Percentiles rank a stretch among this genome's conserved stretches.
Evolutionary conservation across 2,797 vertebrate genomes (phyloP).

Genomic region (Dicrostonyx torquatus): DNA sequence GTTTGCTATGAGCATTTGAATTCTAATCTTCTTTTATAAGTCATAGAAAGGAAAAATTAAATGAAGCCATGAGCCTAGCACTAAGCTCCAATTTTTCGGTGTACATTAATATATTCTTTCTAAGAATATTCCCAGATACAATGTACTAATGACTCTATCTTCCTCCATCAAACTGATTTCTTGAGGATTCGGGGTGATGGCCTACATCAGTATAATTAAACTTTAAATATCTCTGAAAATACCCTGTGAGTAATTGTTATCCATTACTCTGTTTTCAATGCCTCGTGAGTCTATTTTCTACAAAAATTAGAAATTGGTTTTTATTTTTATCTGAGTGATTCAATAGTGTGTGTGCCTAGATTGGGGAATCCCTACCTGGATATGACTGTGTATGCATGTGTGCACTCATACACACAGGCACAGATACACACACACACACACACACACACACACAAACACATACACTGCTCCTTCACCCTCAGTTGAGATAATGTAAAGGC

Average conservation of each 20-base stretch:
- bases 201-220: neutral
- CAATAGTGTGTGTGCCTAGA: neutral
- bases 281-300: neutral
- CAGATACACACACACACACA: neutral
- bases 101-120: neutral
- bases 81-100: neutral
- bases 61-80: neutral
- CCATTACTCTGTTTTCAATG: neutral
- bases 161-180: neutral
- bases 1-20: slow-evolving; percentile 1
- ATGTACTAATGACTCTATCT: neutral
- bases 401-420: neutral
- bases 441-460: neutral
- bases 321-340: neutral
- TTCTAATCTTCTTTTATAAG: slow-evolving; percentile 23
- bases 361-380: neutral
- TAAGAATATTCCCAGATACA: slow-evolving; percentile 1
- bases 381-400: neutral
- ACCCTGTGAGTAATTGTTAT: slow-evolving; percentile 18
- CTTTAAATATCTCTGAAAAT: slow-evolving; percentile 32
- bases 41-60: slow-evolving; percentile 9
- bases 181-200: neutral
- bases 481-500: neutral
- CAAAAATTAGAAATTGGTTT: neutral
- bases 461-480: neutral